Evolutionary conservation across 1,140 invertebrate genomes (phyloP), one percentile per base, ranked within the genome.

Genomic region (Cydia fagiglandana): DNA sequence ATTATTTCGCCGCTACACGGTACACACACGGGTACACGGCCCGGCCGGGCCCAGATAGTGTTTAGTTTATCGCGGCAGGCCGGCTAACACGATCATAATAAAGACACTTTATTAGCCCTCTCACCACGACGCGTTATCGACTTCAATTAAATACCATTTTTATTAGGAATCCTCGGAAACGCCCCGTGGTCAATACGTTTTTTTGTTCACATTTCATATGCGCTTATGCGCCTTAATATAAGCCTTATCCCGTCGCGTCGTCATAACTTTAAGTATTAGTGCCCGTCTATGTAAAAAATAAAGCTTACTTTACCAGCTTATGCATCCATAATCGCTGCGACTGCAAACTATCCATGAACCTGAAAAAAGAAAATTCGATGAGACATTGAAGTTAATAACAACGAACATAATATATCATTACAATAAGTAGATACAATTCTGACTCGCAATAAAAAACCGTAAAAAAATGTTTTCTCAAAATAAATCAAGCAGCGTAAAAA

Each of bases 71-170:
- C 78, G 77, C 79, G 56, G 53, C 77, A 74, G 82, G 79, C 82
- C 81, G 85, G 83, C 84, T 86, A 88, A 90, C 86, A 88, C 83
- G 87, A 85, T 86, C 90, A 92, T 92, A 92, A 91, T 91, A 91
- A 89, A 91, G 84, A 77, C 81, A 86, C 84, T 92, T 92, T 92
- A 92, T 92, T 91, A 85, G 86, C 78, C 86, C 82, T 83, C 86
- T 85, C 81, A 81, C 79, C 83, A 85, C 83, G 86, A 86, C 80
- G 80, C 84, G 84, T 87, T 92, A 92, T 92, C 89, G 89, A 82
- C 81, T 88, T 86, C 90, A 92, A 92, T 92, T 92, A 92, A 92
- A 92, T 92, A 91, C 88, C 86, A 90, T 91, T 91, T 92, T 92
- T 92, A 92, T 91, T 92, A 83, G 84, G 86, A 88, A 89, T 87